These are phyloP conservation scores for Malthinus flaveolus DNA, from an alignment of 2,888 invertebrate genomes.

Conservation along the genomic window DNA sequence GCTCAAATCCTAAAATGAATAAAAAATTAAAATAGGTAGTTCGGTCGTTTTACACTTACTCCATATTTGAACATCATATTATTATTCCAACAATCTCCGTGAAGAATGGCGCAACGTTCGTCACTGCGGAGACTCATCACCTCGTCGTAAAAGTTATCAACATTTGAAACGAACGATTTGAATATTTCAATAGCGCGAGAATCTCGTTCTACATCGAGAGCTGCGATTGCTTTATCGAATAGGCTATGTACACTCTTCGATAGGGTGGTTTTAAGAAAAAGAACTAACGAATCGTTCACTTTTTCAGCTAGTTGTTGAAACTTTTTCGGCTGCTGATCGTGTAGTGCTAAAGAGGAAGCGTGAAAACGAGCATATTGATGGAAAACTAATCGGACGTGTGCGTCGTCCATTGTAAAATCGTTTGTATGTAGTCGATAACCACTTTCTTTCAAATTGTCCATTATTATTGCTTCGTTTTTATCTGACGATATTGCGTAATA, in stretches of 20 bases:
- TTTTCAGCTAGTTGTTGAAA: background rate
- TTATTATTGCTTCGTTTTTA: constrained; percentile 33
- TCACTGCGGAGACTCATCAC: background rate
- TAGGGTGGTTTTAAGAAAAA: background rate
- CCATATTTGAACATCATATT: constrained; percentile 45
- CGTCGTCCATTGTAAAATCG: constrained; percentile 37
- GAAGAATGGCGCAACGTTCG: constrained; percentile 33
- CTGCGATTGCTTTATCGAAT: too few relatives aligned
- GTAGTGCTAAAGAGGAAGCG: constrained; percentile 41
- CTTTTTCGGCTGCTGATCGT: constrained; percentile 35
- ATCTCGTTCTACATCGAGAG: too few relatives aligned
- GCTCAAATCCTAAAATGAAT: constrained; percentile 7
- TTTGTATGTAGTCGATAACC: constrained; percentile 40
- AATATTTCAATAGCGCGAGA: background rate
- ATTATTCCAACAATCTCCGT: constrained; percentile 47
- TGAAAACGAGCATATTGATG: constrained; percentile 44
- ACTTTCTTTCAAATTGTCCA: constrained; percentile 39
- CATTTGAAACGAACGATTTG: constrained; percentile 4
- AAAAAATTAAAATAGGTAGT: background rate
- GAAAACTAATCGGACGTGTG: constrained; percentile 41
- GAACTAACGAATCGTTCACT: too few relatives aligned
- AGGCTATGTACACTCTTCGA: background rate
- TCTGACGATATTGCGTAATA: constrained; percentile 17
- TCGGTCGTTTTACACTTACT: constrained; percentile 27
- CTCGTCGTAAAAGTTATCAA: background rate